phyloP scores from a whole-genome alignment of 2,113 vertebrate species.

The Aldabrachelys gigantea region DNA sequence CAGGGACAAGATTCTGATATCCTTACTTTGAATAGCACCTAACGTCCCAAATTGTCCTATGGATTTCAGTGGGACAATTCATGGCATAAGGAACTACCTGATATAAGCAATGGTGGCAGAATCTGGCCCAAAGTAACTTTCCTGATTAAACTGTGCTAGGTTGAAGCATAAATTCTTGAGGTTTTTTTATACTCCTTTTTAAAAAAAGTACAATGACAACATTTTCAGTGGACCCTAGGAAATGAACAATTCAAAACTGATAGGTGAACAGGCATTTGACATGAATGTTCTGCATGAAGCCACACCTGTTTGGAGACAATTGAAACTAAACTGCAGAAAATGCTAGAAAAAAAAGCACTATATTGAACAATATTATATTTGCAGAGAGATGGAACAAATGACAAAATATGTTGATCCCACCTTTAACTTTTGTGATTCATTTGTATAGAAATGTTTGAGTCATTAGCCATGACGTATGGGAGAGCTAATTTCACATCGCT shows the following conservation, averaged over 20 bases:
- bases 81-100: neutral
- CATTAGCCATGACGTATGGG: neutral
- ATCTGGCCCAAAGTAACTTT: neutral
- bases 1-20: neutral
- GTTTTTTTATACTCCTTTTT: neutral
- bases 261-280: neutral
- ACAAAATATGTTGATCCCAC: neutral
- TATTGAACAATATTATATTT: neutral
- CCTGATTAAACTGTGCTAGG: neutral
- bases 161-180: neutral
- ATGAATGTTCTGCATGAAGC: neutral
- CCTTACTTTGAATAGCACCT: neutral
- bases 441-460: neutral
- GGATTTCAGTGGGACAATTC: neutral
- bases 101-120: neutral
- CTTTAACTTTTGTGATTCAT: constrained; percentile 5
- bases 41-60: neutral
- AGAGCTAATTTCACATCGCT: constrained; percentile 13
- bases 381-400: neutral
- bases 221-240: neutral
- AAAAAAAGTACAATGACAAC: neutral
- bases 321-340: neutral
- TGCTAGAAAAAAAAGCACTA: neutral
- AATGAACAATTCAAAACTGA: neutral
- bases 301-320: neutral